A percentile compares a stretch with the other conserved stretches of the same genome.
Evolutionary conservation across 2,888 invertebrate species (phyloP).

Genomic region (Steinernema carpocapsae): DNA sequence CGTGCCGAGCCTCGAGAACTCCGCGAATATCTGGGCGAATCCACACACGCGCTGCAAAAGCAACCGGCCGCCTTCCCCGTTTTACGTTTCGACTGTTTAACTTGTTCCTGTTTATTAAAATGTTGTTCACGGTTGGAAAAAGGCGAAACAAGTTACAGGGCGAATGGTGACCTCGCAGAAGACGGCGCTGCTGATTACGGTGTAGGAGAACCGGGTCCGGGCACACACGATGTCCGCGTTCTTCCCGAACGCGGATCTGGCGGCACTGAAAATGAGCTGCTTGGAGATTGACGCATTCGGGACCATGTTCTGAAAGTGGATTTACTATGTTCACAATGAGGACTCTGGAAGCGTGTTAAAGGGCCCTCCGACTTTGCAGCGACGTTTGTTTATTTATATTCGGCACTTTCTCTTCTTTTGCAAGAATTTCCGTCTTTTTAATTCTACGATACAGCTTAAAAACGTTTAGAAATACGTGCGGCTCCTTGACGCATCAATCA

Average conservation of each 20-base stretch:
- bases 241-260: constrained; percentile 48
- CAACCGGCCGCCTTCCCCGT: constrained; percentile 6
- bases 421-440: too few relatives aligned
- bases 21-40: constrained; percentile 14
- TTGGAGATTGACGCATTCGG: constrained; percentile 53
- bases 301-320: constrained; percentile 47
- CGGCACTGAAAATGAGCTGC: constrained; percentile 51
- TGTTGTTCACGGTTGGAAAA: constrained; percentile 46
- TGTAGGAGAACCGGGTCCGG: constrained; percentile 17
- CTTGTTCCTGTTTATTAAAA: constrained; percentile 11
- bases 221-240: constrained; percentile 49
- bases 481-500: too few relatives aligned
- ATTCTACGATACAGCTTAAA: too few relatives aligned
- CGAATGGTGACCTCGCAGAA: constrained; percentile 50
- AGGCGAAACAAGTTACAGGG: constrained; percentile 51
- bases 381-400: too few relatives aligned
- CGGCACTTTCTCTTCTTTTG: too few relatives aligned
- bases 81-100: constrained; percentile 29
- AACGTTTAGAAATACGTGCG: too few relatives aligned
- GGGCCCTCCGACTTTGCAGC: too few relatives aligned
- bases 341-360: not conserved
- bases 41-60: not conserved
- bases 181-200: constrained; percentile 43
- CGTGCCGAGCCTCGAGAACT: constrained; percentile 8
- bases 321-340: not conserved